Conservation (phyloP, 2,797 vertebrate species). For the Schizopygopsis pylzovi region DNA sequence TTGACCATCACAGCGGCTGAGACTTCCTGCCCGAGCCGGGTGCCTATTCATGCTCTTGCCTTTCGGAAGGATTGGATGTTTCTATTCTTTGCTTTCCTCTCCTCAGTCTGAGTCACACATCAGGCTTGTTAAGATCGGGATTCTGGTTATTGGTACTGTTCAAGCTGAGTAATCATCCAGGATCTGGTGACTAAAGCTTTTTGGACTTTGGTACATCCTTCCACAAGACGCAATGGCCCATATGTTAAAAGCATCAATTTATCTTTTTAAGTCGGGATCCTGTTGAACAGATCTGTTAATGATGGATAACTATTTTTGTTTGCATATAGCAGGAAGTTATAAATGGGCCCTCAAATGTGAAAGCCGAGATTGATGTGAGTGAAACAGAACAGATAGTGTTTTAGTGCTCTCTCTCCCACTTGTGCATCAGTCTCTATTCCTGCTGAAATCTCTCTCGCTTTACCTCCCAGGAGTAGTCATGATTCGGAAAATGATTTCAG, state of each 20-base stretch:
- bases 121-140: conserved; percentile 35
- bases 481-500: too few species aligned
- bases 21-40: conserved; percentile 44
- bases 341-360: conserved; percentile 22
- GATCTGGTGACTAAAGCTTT: conserved; percentile 35
- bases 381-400: conserved; percentile 19
- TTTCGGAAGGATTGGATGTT: conserved; percentile 45
- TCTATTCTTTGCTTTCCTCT: conserved; percentile 55
- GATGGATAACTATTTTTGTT: conserved; percentile 17
- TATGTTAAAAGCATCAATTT: conserved; percentile 8
- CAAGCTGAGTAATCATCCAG: conserved; percentile 49
- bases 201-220: conserved; percentile 32
- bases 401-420: not conserved
- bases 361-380: conserved; percentile 11
- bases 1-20: conserved; percentile 7
- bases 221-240: conserved; percentile 17
- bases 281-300: conserved; percentile 4
- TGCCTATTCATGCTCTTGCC: conserved; percentile 21
- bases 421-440: conserved; percentile 1
- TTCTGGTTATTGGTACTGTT: conserved; percentile 37
- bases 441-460: conserved; percentile 35
- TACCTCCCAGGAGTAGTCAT: conserved; percentile 47
- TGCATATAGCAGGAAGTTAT: conserved; percentile 23
- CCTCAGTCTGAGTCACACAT: conserved; percentile 41
- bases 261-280: not conserved